Conservation (phyloP, 2,888 invertebrate genomes). For the Rhamphomyia laevipes region DNA sequence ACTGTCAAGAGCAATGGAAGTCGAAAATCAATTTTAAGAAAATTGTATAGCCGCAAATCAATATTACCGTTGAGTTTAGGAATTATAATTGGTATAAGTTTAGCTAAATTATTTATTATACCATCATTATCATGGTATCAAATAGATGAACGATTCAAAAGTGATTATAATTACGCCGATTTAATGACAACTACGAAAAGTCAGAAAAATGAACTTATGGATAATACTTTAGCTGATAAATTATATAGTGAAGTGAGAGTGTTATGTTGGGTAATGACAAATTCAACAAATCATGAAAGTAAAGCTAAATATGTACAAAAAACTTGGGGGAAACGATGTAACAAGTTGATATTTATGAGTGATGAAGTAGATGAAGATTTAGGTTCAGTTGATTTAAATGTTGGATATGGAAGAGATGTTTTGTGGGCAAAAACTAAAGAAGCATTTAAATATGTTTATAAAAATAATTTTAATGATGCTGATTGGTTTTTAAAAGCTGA, state of each 20-base stretch:
- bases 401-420: slow-evolving; percentile 70
- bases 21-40: too few species aligned
- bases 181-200: slow-evolving; percentile 3
- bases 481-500: slow-evolving; percentile 96
- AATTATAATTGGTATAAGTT: slow-evolving; percentile 33
- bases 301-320: slow-evolving; percentile 81
- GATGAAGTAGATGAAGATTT: slow-evolving; percentile 53
- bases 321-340: slow-evolving; percentile 85
- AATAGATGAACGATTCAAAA: too few species aligned
- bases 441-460: slow-evolving; percentile 75
- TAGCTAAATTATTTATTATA: slow-evolving; percentile 33
- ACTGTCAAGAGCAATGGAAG: too few species aligned
- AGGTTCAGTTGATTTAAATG: slow-evolving; percentile 65
- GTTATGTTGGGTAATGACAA: slow-evolving; percentile 90
- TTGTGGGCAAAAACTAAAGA: slow-evolving; percentile 92
- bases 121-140: slow-evolving; percentile 20
- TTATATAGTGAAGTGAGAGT: slow-evolving; percentile 63
- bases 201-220: too few species aligned
- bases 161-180: too few species aligned
- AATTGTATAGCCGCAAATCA: slow-evolving; percentile 23
- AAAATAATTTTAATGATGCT: slow-evolving; percentile 64
- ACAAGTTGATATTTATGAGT: slow-evolving; percentile 74
- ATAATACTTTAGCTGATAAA: slow-evolving; percentile 47
- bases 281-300: slow-evolving; percentile 68
- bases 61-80: slow-evolving; percentile 33